Conservation (phyloP, 2,888 invertebrate genomes). For the Choreutis nemorana region DNA sequence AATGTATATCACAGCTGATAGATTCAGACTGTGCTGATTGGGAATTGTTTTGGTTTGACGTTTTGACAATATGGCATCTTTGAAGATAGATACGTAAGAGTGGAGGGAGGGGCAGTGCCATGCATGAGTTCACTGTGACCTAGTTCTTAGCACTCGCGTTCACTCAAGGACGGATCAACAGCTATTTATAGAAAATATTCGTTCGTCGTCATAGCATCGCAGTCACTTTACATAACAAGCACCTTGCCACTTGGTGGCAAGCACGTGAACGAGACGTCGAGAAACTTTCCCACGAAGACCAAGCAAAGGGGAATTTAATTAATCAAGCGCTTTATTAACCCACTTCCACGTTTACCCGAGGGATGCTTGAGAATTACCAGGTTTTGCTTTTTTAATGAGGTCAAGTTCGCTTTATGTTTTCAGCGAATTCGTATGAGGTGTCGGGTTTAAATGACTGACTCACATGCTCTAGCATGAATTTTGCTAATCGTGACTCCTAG, state of each 20-base stretch:
- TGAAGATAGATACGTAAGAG: too few species aligned
- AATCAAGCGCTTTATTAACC: conserved; percentile 28
- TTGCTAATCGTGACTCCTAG: conserved; percentile 15
- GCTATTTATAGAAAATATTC: conserved; percentile 62
- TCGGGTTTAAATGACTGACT: neutral
- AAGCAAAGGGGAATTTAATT: conserved; percentile 21
- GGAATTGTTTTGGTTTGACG: conserved; percentile 21
- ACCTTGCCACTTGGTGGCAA: conserved; percentile 34
- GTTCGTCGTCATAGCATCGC: conserved; percentile 47
- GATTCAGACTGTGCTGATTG: conserved; percentile 8
- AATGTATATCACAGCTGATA: neutral
- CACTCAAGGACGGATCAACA: conserved; percentile 62
- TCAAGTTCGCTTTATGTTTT: conserved; percentile 7
- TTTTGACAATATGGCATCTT: too few species aligned
- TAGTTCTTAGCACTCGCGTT: conserved; percentile 50
- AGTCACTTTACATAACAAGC: conserved; percentile 56
- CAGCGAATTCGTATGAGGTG: neutral
- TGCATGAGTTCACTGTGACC: conserved; percentile 51
- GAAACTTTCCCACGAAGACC: conserved; percentile 38
- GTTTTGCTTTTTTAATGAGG: conserved; percentile 8
- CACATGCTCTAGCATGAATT: conserved; percentile 1
- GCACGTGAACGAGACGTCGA: conserved; percentile 30
- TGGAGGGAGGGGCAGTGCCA: conserved; percentile 28
- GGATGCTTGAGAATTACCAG: conserved; percentile 21
- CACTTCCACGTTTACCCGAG: conserved; percentile 27